Base-by-base conservation (phyloP, 2,113 vertebrate species). In the Heterotis niloticus region DNA sequence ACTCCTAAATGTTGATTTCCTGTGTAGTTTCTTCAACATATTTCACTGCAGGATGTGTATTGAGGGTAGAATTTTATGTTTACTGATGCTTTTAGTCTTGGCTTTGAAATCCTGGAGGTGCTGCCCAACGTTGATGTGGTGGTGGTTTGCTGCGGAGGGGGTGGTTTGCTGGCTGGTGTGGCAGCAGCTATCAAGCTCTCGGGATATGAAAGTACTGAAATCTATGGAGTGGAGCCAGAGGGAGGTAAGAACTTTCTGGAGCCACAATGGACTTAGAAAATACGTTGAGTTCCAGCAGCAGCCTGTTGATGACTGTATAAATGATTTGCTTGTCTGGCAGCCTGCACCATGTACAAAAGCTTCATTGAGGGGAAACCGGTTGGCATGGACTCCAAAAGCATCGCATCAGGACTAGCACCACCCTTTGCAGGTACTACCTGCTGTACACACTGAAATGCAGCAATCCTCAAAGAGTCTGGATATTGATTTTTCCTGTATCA, bases 301-400 rank as follows among this genome's bases (percentile, higher is more conserved):
- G 17, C 34, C 2, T 4, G 3, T 7, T 24, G 28, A 2, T 59
- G 56, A 14, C 26, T 5, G 26, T 18, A 62, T 60, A 7, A n/a
- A 17, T 64, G 16, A 0, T 60, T 28, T 79, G 52, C 78, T 44
- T 66, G 24, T 82, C 81, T 65, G 7, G 79, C 84, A 94, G 93
- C 92, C 20, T 93, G 91, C 69, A 93, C 91, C 67, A 94, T 93
- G 92, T 90, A 90, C 82, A 90, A 67, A 79, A 94, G 92, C 76
- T 91, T 92, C 56, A 84, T 84, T 34, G 90, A 92, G 86, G 90
- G 91, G 80, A 91, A 86, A 78, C 89, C 92, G 1, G 86, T 94
- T 28, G 83, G 20, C 29, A 93, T 92, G 92, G 86, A 92, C 57
- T 64, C 88, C n/a, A 89, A 87, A 76, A 94, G 93, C 82, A 84